Base-by-base conservation (phyloP, 2,113 vertebrate genomes). In the Xiphophorus hellerii region DNA sequence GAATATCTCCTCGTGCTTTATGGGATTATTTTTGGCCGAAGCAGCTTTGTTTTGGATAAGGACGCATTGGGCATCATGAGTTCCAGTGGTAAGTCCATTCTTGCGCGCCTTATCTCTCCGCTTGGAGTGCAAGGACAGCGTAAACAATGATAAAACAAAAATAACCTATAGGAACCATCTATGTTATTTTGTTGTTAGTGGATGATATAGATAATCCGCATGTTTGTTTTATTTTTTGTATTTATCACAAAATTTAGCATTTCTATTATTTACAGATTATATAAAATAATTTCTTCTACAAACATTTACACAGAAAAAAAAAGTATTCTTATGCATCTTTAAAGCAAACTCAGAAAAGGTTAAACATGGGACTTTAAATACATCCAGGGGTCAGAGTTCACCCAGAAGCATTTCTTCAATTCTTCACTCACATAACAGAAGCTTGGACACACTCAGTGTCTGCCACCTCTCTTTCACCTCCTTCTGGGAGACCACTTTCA, bases 21-120 rank as follows among this genome's bases (percentile, higher is more conserved):
- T 93, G 91, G 91, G 88, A 91, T 88, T 85, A 63, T 79, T 85
- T 81, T 80, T 65, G 60, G 81, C 80, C 44, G 74, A 60, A 77
- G 81, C 35, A 68, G 84, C 84, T 80, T 91, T 88, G 87, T 84
- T 87, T 89, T 71, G 79, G 87, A 90, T 91, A 74, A 91, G 82
- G 84, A 74, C 80, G 66, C 80, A 66, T 78, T 89, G 74, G 83
- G 85, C 91, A 94, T 82, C 92, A 95, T 95, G 94, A 95, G 91
- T 89, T 93, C 92, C 80, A 92, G 89, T 67, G 94, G 94, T 95
- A 87, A 95, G 94, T 95, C 79, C 70, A 76, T 83, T 71, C 44
- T 31, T 85, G 81, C 60, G 85, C 89, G 84, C 77, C 75, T 78
- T 33, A 64, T 82, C 35, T 65, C 67, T 80, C 60, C 64, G 68